These are phyloP conservation scores for Eulemur rubriventer DNA, from an alignment of 2,797 vertebrate species.

Conservation along the genomic window DNA sequence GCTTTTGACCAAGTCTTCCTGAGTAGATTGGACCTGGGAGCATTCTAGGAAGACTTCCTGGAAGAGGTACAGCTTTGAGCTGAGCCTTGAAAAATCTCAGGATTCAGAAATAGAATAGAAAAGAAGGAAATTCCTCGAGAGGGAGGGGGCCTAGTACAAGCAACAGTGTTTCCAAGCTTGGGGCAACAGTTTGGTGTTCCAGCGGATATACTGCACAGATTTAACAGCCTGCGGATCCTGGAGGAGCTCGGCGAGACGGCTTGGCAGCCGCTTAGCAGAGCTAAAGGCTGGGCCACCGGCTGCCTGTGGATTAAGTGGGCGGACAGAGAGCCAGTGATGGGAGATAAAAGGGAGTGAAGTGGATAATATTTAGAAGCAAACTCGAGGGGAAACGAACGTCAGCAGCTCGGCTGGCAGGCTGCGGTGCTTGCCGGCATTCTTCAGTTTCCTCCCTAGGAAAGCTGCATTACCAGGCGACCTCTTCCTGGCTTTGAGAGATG, in stretches of 20 bases:
- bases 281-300: conserved; percentile 61
- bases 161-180: conserved; percentile 57
- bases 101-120: conserved; percentile 50
- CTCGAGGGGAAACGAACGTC: background rate
- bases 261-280: conserved; percentile 35
- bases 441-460: conserved; percentile 45
- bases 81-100: conserved; percentile 11
- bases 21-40: background rate
- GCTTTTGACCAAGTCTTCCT: background rate
- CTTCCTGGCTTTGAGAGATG: conserved; percentile 66
- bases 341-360: conserved; percentile 72
- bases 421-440: background rate
- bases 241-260: conserved; percentile 46
- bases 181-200: conserved; percentile 46
- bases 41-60: conserved; percentile 69
- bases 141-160: conserved; percentile 45
- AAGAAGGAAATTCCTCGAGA: conserved; percentile 69
- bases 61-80: conserved; percentile 41
- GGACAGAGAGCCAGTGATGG: conserved; percentile 68
- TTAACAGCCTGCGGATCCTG: conserved; percentile 69
- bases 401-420: conserved; percentile 45
- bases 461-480: conserved; percentile 65
- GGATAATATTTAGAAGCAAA: conserved; percentile 74
- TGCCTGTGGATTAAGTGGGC: conserved; percentile 72
- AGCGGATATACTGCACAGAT: conserved; percentile 52